These are phyloP conservation scores for Tautogolabrus adspersus DNA, from an alignment of 2,113 vertebrate genomes.

Conservation along the genomic window DNA sequence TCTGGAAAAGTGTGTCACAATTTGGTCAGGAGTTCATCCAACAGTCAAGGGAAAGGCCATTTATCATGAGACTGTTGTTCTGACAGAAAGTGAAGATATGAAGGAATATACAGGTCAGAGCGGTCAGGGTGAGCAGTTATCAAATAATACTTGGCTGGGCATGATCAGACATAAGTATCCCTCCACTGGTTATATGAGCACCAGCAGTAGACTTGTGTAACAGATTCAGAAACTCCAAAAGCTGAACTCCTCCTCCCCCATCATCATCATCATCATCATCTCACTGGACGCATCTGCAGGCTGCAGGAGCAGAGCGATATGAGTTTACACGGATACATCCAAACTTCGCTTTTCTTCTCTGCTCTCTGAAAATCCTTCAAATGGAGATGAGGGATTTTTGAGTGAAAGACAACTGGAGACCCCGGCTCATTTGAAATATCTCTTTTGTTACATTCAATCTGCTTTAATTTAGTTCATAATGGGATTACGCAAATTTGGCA, in stretches of 20 bases:
- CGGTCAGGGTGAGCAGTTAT: conserved; percentile 27
- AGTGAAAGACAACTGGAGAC: conserved; percentile 20
- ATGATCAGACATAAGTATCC: conserved; percentile 37
- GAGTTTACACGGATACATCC: conserved; percentile 58
- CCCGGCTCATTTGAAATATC: conserved; percentile 1
- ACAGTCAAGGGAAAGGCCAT: conserved; percentile 51
- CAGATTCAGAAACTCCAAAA: conserved; percentile 62
- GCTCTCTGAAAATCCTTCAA: conserved; percentile 36
- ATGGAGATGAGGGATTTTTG: conserved; percentile 56
- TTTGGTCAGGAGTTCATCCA: conserved; percentile 69
- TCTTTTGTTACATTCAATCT: conserved; percentile 10
- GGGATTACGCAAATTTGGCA: conserved; percentile 73
- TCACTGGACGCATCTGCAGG: conserved; percentile 69
- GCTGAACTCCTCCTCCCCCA: conserved; percentile 80
- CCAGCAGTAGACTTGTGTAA: conserved; percentile 66
- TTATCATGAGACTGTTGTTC: conserved; percentile 44
- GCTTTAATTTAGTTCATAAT: conserved; percentile 55
- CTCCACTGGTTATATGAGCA: conserved; percentile 70
- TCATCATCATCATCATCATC: conserved; percentile 39
- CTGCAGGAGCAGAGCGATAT: conserved; percentile 66
- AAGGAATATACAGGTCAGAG: background rate
- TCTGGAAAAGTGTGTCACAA: conserved; percentile 46
- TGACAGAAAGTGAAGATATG: conserved; percentile 2
- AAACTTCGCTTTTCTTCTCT: conserved; percentile 55
- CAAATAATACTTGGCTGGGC: conserved; percentile 31